phyloP scores from a whole-genome alignment of 1,140 invertebrate genomes.

The Cryptotermes secundus region DNA sequence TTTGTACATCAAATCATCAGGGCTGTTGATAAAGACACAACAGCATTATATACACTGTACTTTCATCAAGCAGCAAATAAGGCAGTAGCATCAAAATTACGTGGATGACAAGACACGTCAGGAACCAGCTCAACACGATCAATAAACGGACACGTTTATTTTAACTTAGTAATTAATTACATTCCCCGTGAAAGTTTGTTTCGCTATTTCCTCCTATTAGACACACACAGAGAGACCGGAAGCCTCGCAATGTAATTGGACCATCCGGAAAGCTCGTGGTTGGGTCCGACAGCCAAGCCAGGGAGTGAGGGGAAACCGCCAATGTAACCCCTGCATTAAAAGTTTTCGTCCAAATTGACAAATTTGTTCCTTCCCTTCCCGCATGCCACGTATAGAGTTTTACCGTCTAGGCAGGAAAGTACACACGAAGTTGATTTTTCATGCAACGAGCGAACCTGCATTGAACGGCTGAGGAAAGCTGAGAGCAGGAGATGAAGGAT shows the following conservation, averaged over 20 bases:
- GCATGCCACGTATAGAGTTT: neutral
- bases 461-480: neutral
- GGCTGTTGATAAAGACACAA: too few relatives aligned
- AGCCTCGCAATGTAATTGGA: neutral
- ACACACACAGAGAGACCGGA: neutral
- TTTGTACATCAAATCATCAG: too few relatives aligned
- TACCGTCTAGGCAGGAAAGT: neutral
- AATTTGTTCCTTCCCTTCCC: neutral
- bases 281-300: neutral
- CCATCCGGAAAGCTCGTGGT: neutral
- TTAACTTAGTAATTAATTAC: conserved; percentile 6
- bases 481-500: neutral
- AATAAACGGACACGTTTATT: neutral
- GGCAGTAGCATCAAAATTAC: neutral
- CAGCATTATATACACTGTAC: too few relatives aligned
- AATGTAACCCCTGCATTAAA: neutral
- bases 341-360: neutral
- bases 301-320: neutral
- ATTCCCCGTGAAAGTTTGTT: neutral
- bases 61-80: too few relatives aligned
- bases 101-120: neutral
- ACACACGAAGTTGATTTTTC: neutral
- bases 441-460: neutral
- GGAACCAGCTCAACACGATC: neutral
- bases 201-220: neutral